These are phyloP conservation scores for Gerosis bhagava DNA, from an alignment of 2,888 invertebrate species.

Conservation along the genomic window DNA sequence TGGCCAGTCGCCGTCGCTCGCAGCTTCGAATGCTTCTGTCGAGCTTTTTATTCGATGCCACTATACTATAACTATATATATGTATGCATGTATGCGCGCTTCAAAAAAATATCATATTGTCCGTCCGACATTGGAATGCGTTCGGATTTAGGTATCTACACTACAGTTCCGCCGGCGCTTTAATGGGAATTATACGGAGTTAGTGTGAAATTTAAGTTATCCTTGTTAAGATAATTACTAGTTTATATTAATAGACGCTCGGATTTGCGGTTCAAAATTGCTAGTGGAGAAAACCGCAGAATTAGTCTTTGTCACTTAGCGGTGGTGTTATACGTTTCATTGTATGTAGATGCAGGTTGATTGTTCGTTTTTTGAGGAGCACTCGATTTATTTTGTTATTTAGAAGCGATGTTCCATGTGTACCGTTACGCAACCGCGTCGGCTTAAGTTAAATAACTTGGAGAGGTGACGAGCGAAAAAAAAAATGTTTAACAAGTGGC, in stretches of 20 bases:
- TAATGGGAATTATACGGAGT: no score
- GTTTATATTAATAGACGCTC: not conserved
- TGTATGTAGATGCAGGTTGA: no score
- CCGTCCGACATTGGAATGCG: slow-evolving; percentile 27
- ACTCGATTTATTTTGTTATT: slow-evolving; percentile 5
- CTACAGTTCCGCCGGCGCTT: no score
- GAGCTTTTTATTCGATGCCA: slow-evolving; percentile 79
- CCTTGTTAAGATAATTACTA: slow-evolving; percentile 9
- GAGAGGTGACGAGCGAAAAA: slow-evolving; percentile 52
- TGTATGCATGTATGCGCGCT: slow-evolving; percentile 44
- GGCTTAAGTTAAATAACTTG: slow-evolving; percentile 48
- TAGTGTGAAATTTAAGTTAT: no score
- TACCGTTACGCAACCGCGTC: slow-evolving; percentile 60
- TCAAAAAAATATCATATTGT: slow-evolving; percentile 42
- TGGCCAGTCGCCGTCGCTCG: slow-evolving; percentile 66
- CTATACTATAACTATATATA: no score
- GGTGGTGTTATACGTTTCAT: no score
- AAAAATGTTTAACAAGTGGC: slow-evolving; percentile 55
- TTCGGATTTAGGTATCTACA: slow-evolving; percentile 20
- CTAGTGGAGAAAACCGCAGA: slow-evolving; percentile 6
- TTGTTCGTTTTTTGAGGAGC: not conserved
- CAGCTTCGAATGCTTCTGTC: slow-evolving; percentile 67
- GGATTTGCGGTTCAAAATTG: slow-evolving; percentile 10
- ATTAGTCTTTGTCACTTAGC: no score
- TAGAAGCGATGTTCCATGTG: slow-evolving; percentile 28